Conservation (phyloP, 1,140 invertebrate genomes). For the Diabrotica virgifera region DNA sequence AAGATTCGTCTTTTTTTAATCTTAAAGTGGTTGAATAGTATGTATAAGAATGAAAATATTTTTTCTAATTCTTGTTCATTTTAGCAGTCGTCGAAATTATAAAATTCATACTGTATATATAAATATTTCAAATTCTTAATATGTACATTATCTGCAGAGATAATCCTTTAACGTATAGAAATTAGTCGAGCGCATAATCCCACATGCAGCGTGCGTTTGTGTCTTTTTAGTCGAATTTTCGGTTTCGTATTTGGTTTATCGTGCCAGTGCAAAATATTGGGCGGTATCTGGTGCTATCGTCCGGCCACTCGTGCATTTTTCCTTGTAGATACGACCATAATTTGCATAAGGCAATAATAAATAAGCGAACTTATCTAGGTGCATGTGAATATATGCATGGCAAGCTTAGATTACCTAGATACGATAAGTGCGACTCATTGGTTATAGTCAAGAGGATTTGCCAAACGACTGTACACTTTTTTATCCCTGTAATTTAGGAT, state of each 20-base stretch:
- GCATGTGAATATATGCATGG: constrained; percentile 36
- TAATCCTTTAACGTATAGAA: too few relatives aligned
- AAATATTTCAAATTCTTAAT: too few relatives aligned
- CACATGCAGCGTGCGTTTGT: too few relatives aligned
- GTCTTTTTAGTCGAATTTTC: too few relatives aligned
- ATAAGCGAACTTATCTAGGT: constrained; percentile 40
- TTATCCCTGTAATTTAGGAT: background rate
- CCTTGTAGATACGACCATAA: constrained; percentile 31
- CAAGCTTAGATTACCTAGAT: constrained; percentile 38
- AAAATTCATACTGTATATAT: too few relatives aligned
- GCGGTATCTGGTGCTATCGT: constrained; percentile 30
- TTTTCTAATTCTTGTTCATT: too few relatives aligned
- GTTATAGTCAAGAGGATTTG: background rate
- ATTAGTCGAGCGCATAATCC: too few relatives aligned
- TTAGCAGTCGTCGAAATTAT: too few relatives aligned
- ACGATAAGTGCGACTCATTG: constrained; percentile 31
- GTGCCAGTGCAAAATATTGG: constrained; percentile 31
- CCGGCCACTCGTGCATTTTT: constrained; percentile 37
- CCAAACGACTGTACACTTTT: constrained; percentile 1
- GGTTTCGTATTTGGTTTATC: constrained; percentile 26
- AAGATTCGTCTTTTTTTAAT: too few relatives aligned
- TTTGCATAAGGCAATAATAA: constrained; percentile 43
- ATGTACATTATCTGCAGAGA: too few relatives aligned
- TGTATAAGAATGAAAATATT: too few relatives aligned
- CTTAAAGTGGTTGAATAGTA: too few relatives aligned